Evolutionary conservation across 2,113 vertebrate species (phyloP).

Genomic region (Mobula birostris): DNA sequence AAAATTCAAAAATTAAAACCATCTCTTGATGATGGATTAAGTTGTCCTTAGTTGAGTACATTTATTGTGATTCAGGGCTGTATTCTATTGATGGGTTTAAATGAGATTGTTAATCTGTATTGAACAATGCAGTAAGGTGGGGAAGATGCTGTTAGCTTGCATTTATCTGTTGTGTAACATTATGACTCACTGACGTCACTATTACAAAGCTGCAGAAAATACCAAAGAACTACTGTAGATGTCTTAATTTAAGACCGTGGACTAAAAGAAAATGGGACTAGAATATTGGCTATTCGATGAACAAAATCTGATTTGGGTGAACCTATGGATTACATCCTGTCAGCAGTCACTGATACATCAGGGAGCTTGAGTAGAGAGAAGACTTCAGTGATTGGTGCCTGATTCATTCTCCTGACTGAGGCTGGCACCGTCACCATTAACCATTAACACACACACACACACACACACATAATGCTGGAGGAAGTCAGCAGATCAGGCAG

Average conservation of each 20-base stretch:
- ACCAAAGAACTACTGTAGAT: too few species aligned
- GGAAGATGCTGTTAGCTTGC: not conserved
- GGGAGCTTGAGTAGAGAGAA: not conserved
- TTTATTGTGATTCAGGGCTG: not conserved
- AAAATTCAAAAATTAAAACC: not conserved
- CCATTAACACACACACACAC: too few species aligned
- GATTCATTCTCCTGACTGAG: not conserved
- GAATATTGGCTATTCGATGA: not conserved
- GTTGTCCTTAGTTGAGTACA: not conserved
- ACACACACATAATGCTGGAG: too few species aligned
- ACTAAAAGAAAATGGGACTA: not conserved
- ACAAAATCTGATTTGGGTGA: not conserved
- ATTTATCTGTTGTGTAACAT: not conserved
- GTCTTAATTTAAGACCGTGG: not conserved
- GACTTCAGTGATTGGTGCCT: not conserved
- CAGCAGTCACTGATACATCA: not conserved
- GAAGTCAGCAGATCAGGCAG: too few species aligned
- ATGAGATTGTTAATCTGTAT: not conserved
- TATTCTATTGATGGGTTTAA: not conserved
- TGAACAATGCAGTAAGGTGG: not conserved
- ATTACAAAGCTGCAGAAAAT: not conserved
- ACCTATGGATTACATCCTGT: not conserved
- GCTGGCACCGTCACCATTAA: not conserved
- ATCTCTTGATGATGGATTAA: not conserved
- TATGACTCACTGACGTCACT: not conserved